Evolutionary conservation across 2,888 invertebrate species (phyloP).

Genomic region (Pristionchus fissidentatus): DNA sequence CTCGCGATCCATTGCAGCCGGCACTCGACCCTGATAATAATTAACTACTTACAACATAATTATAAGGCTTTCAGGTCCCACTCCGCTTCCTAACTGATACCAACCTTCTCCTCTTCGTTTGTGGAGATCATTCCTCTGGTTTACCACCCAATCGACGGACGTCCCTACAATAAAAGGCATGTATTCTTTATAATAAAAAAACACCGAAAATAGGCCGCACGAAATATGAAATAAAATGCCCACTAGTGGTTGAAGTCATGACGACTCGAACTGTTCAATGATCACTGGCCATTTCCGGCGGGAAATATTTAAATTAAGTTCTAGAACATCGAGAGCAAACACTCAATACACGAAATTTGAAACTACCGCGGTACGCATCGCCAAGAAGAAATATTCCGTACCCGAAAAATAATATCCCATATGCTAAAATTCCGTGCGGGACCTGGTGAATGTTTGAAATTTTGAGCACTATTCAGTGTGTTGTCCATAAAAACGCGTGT

Average conservation of each 20-base stretch:
- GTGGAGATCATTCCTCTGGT: slow-evolving; percentile 43
- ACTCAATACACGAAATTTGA: no score
- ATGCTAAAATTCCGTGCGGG: background rate
- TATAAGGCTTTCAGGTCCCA: background rate
- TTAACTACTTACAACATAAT: background rate
- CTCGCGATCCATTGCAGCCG: slow-evolving; percentile 30
- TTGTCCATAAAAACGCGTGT: slow-evolving; percentile 20
- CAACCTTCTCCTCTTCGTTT: slow-evolving; percentile 47
- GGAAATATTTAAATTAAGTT: no score
- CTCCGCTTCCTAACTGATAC: background rate
- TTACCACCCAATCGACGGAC: slow-evolving; percentile 20
- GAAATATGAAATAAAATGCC: no score
- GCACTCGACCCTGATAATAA: slow-evolving; percentile 42
- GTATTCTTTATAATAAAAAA: background rate
- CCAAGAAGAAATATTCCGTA: no score
- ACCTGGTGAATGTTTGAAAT: background rate
- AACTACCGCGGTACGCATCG: no score
- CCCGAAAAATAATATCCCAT: no score
- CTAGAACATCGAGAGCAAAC: no score
- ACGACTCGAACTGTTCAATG: no score
- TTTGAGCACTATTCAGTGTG: background rate
- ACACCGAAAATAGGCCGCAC: no score
- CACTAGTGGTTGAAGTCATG: no score
- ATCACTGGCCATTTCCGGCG: no score
- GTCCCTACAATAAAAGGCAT: background rate